Conservation (phyloP, 2,888 invertebrate species). For the Maniola hyperantus region DNA sequence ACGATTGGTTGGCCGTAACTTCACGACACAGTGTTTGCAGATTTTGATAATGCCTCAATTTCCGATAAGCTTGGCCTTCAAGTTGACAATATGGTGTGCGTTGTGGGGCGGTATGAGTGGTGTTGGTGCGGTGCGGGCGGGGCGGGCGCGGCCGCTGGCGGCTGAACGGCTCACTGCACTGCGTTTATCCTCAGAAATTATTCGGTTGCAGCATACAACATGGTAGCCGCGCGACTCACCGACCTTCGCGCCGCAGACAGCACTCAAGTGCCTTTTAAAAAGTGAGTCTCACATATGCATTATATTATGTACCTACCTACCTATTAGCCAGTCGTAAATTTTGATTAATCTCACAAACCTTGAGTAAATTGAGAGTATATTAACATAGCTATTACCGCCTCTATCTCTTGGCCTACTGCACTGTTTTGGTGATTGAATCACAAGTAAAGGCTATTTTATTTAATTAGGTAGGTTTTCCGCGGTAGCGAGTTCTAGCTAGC, state of each 20-base stretch:
- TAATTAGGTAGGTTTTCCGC: no score
- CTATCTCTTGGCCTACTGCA: no score
- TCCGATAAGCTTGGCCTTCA: conserved; percentile 54
- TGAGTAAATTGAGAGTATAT: no score
- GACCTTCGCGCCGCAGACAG: conserved; percentile 96
- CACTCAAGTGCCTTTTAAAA: conserved; percentile 99
- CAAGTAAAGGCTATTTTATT: no score
- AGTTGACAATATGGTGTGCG: conserved; percentile 82
- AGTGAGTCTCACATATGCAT: conserved; percentile 85
- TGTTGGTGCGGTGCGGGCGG: conserved; percentile 45
- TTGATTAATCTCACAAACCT: not conserved
- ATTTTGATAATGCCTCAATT: conserved; percentile 25
- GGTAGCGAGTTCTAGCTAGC: no score
- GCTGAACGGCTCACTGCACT: conserved; percentile 56
- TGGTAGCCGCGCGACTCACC: conserved; percentile 98
- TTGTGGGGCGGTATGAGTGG: conserved; percentile 46
- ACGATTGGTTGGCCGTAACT: no score
- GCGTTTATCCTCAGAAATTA: conserved; percentile 84
- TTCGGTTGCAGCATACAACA: conserved; percentile 97
- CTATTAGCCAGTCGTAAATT: not conserved
- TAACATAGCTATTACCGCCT: no score
- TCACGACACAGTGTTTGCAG: no score
- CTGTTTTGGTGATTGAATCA: no score
- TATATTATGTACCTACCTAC: not conserved
- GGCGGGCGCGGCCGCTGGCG: conserved; percentile 49